Evolutionary conservation across 2,888 invertebrate genomes (phyloP), one percentile per base, ranked within the genome.

Genomic region (Drosophila limbata): DNA sequence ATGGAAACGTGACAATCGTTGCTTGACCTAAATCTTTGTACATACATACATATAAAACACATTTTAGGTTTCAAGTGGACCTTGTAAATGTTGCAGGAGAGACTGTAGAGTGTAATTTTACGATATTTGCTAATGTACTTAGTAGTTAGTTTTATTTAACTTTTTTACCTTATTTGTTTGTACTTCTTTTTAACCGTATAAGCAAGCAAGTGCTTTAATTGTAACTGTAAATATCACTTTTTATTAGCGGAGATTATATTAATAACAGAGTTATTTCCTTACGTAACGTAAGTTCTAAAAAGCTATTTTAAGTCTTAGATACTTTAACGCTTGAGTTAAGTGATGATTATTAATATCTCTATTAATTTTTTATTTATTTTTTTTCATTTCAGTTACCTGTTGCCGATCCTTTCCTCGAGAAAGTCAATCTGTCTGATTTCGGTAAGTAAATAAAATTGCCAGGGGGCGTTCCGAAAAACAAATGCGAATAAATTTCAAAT

Each of bases 401-500:
- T 57, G 97, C 96, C 55, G 97, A 97, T 93, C 97, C 97, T 50
- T 98, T 97, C 93, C 93, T 98, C 93, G 97, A 97, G 93, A 97
- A 97, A 94, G 96, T 96, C 85, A 95, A 94, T 91, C 93, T 95
- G 81, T 95, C 95, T 53, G 96, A 96, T 94, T 94, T 96, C 88
- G 96, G 96, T 96, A 93, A 95, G 96, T 94, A 56, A n/a, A 64
- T 15, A 33, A 33, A 39, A 10, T 42, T 59, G 33, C 17, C 40
- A 35, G 55, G 39, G 39, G 42, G 37, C n/a, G 19, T 28, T 53
- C 47, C 53, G 19, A 59, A 51, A 56, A 63, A 55, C 53, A 59
- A 64, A 77, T 78, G 55, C 42, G 37, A 60, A 60, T 65, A 70
- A 55, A 39, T 69, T 68, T 74, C 33, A 70, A 64, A 68, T 72